These are phyloP conservation scores for Drosophila vallismaia DNA, from an alignment of 2,888 invertebrate species.

Conservation along the genomic window DNA sequence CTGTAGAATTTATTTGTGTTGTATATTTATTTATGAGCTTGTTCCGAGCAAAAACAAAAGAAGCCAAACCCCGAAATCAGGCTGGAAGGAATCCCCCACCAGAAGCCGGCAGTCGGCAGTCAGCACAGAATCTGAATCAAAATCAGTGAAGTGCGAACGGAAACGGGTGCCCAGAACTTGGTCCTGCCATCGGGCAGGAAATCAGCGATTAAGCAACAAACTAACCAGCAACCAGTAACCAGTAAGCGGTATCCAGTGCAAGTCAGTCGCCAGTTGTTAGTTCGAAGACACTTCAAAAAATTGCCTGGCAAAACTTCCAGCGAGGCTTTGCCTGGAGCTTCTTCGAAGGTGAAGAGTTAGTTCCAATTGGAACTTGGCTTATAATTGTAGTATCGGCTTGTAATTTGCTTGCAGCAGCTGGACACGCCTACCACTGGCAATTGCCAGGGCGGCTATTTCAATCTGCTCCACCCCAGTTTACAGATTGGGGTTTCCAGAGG, in stretches of 20 bases:
- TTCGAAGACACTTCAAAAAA: neutral
- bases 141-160: conserved; percentile 79
- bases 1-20: conserved; percentile 74
- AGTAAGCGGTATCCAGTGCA: neutral
- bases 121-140: conserved; percentile 27
- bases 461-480: conserved; percentile 26
- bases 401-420: conserved; percentile 69
- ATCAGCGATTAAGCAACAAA: conserved; percentile 77
- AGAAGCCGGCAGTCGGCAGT: no score
- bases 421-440: conserved; percentile 50
- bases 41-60: conserved; percentile 75
- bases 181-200: conserved; percentile 69
- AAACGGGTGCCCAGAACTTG: conserved; percentile 67
- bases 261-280: conserved; percentile 29
- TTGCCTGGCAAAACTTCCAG: neutral
- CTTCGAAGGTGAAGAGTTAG: conserved; percentile 1
- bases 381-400: conserved; percentile 75
- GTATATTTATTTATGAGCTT: conserved; percentile 78
- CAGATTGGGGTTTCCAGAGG: neutral
- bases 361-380: conserved; percentile 50
- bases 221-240: conserved; percentile 53
- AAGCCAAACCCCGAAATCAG: conserved; percentile 12
- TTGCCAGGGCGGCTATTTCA: conserved; percentile 54
- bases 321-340: conserved; percentile 12
- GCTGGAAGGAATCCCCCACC: no score